Evolutionary conservation across 2,888 invertebrate species (phyloP).

Genomic region (Eupithecia inturbata): DNA sequence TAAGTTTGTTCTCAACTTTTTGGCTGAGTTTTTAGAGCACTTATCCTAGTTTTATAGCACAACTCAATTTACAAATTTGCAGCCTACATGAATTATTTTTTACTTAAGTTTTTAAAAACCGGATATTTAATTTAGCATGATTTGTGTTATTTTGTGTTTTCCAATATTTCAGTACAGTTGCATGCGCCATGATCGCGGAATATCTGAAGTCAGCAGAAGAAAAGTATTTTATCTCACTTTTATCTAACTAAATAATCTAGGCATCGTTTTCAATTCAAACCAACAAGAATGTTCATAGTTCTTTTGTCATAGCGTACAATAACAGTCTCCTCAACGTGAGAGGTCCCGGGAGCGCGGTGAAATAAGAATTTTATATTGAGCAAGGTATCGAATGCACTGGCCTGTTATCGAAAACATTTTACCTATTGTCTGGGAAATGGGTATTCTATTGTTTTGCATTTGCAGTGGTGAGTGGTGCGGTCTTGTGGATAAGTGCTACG

Average conservation of each 20-base stretch:
- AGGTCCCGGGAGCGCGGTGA: conserved; percentile 18
- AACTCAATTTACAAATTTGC: not conserved
- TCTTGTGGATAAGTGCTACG: conserved; percentile 5
- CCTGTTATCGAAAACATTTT: conserved; percentile 22
- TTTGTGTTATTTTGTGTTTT: not conserved
- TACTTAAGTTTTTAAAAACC: not conserved
- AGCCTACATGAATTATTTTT: not conserved
- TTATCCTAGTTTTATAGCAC: not conserved
- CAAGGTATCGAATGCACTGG: conserved; percentile 26
- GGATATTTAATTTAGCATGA: not conserved
- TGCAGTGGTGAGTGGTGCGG: conserved; percentile 7
- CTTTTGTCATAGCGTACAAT: not conserved
- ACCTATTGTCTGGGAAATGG: conserved; percentile 22
- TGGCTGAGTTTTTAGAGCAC: not conserved
- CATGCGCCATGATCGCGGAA: not conserved
- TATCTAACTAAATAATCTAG: not conserved
- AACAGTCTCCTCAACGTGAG: conserved; percentile 6
- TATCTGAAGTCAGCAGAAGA: too few relatives aligned
- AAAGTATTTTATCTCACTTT: too few relatives aligned
- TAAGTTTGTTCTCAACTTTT: not conserved
- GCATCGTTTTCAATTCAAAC: not conserved
- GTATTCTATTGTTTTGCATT: conserved; percentile 25
- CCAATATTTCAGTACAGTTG: not conserved
- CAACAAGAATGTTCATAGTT: not conserved
- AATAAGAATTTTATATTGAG: conserved; percentile 23